Conservation (phyloP, 2,113 vertebrate genomes). For the Monarcha castaneiventris region DNA sequence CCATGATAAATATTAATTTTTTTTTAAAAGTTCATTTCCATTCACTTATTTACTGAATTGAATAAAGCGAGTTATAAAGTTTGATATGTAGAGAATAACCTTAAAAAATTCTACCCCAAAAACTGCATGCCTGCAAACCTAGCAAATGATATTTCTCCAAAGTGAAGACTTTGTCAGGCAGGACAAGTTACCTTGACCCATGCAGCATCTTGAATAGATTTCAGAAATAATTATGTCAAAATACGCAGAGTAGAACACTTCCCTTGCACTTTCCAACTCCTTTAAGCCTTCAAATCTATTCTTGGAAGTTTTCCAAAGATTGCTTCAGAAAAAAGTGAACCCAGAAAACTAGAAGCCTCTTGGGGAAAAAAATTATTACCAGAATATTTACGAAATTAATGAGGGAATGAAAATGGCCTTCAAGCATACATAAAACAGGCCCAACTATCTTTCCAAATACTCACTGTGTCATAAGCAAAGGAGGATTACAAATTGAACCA, state of each 20-base stretch:
- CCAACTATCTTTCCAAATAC: not conserved
- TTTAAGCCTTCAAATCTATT: not conserved
- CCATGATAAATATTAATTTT: not conserved
- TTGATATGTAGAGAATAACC: not conserved
- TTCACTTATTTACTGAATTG: not conserved
- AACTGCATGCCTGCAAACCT: not conserved
- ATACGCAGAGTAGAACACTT: not conserved
- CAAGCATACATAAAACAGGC: not conserved
- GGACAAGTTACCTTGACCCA: not conserved
- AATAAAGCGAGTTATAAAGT: not conserved
- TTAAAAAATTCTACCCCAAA: not conserved
- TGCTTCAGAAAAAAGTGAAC: not conserved
- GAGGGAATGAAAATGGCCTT: not conserved
- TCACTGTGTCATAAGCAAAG: not conserved
- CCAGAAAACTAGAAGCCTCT: not conserved
- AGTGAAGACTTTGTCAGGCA: not conserved
- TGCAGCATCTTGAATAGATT: not conserved
- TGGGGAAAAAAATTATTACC: not conserved
- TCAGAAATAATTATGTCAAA: slow-evolving; percentile 16
- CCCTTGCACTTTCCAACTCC: not conserved
- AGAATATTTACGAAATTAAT: not conserved
- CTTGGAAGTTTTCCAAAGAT: not conserved
- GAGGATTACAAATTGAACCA: not conserved
- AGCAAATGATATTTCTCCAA: not conserved
- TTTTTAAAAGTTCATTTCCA: not conserved